Evolutionary conservation across 2,113 vertebrate genomes (phyloP).

Genomic region (Scortum barcoo): DNA sequence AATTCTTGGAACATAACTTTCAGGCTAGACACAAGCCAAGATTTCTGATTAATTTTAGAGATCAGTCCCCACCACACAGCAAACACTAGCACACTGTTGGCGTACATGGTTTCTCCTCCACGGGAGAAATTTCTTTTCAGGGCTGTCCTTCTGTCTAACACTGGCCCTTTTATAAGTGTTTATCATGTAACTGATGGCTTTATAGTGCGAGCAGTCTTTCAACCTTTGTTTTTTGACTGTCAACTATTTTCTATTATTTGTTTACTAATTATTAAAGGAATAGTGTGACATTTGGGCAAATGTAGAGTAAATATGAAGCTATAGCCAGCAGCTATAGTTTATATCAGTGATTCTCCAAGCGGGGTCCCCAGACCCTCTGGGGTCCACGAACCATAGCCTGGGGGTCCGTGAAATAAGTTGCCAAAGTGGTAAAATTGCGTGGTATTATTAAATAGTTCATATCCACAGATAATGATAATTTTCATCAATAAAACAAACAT

Average conservation of each 20-base stretch:
- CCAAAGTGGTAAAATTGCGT: too few species aligned
- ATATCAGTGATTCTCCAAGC: too few species aligned
- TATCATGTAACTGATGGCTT: not conserved
- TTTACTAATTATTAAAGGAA: not conserved
- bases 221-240: too few species aligned
- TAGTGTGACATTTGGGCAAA: not conserved
- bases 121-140: not conserved
- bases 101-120: too few species aligned
- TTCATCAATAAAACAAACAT: too few species aligned
- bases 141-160: not conserved
- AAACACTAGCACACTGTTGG: not conserved
- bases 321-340: not conserved
- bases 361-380: too few species aligned
- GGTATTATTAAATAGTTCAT: too few species aligned
- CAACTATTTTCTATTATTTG: not conserved
- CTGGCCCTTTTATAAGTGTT: not conserved
- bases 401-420: too few species aligned
- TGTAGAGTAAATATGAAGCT: not conserved
- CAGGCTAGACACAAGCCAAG: not conserved
- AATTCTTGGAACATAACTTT: not conserved
- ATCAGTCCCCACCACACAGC: not conserved
- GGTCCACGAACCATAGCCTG: too few species aligned
- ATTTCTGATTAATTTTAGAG: slow-evolving; percentile 8
- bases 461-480: too few species aligned
- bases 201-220: too few species aligned